Evolutionary conservation across 1,140 invertebrate genomes (phyloP).

Genomic region (Lasioglossum albipes): DNA sequence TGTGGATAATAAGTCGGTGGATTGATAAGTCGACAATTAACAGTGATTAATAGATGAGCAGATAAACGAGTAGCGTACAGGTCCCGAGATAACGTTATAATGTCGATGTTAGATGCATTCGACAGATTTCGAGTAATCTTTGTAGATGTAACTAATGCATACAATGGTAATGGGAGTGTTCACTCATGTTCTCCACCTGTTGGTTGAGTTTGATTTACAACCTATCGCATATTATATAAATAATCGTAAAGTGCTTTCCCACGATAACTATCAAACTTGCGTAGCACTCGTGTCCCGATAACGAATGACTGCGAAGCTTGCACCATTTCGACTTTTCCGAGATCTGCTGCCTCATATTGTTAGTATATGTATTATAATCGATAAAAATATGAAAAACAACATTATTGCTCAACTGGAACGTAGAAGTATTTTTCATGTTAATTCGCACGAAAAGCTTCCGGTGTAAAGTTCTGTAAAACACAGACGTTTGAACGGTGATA

Average conservation of each 20-base stretch:
- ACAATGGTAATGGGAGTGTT: too few species aligned
- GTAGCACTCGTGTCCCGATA: background rate
- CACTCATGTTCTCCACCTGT: too few species aligned
- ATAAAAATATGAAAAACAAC: too few species aligned
- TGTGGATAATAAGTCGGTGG: background rate
- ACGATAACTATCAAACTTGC: background rate
- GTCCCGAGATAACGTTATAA: background rate
- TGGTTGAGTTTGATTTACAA: too few species aligned
- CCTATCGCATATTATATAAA: too few species aligned
- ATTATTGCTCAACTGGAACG: too few species aligned
- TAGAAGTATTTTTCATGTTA: background rate
- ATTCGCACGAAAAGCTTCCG: background rate
- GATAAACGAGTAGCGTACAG: background rate
- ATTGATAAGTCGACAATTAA: constrained; percentile 10
- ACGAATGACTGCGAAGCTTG: background rate
- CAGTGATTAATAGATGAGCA: background rate
- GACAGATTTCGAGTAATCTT: background rate
- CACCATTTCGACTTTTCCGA: background rate
- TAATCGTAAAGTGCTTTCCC: too few species aligned
- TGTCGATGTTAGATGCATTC: background rate
- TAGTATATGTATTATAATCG: too few species aligned
- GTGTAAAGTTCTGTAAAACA: background rate
- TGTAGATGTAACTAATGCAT: background rate
- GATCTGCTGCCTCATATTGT: too few species aligned
- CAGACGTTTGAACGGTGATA: background rate